Base-by-base conservation (phyloP, 2,888 invertebrate genomes). In the Ptychoptera contaminata region DNA sequence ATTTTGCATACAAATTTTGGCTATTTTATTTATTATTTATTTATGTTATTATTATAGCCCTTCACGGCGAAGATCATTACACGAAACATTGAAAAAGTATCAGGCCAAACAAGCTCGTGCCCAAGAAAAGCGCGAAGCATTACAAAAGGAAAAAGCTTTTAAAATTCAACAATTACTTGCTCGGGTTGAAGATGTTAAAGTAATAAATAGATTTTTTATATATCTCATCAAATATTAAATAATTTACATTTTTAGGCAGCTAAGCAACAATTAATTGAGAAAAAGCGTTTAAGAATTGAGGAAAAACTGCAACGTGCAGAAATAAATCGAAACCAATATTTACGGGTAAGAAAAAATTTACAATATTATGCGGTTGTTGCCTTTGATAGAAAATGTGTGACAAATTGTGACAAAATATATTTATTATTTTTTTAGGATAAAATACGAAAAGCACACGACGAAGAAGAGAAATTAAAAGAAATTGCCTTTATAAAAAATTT, bases 401-500 rank as follows among this genome's bases (percentile, higher is more conserved):
- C 23, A 23, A 7, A 23, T 23, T 23, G 23, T 23, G 23, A 23
- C 23, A 23, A 3, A 5, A 5, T 23, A 23, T 23, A 43, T 40
- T 34, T 15, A 37, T 10, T n/a, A 8, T 45, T 65, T 36, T 32
- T 32, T 32, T 11, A 78, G 61, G 85, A 78, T 58, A 90, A 92
- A 51, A 83, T 93, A 1, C 78, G 84, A 52, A 96, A 96, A 62
- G 97, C 97, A 0, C 94, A 94, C 57, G 96, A 97, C 55, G 97
- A 97, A 60, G 96, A 97, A 53, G 90, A 91, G 47, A 96, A 96
- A 61, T 75, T 92, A 5, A 85, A 90, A 50, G 97, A 98, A 70
- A 96, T 97, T 44, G 93, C 93, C 11, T 97, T 97, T 61, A 97
- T 97, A 47, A 97, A 94, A 61, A 87, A 87, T 54, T 67, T 97